These are phyloP conservation scores for Suricata suricatta DNA, from an alignment of 2,113 vertebrate genomes.

Conservation along the genomic window DNA sequence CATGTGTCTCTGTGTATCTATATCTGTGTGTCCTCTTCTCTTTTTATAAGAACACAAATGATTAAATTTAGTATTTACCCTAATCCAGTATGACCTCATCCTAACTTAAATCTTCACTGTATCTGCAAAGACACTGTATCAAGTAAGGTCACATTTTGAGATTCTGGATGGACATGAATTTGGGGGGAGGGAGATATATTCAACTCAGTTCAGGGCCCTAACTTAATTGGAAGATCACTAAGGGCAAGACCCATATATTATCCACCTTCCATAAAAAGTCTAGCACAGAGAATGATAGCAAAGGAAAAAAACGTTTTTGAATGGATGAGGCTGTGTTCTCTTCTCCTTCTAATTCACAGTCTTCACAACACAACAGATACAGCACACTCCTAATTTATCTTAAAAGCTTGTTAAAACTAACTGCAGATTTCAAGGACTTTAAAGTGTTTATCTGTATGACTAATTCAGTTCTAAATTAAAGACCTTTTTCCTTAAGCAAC, in stretches of 20 bases:
- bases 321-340: background rate
- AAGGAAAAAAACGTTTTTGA: background rate
- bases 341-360: background rate
- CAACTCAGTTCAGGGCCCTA: background rate
- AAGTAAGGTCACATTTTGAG: background rate
- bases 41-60: background rate
- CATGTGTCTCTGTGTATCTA: background rate
- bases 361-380: slow-evolving; percentile 26
- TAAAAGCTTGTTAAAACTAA: slow-evolving; percentile 72
- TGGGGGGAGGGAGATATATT: background rate
- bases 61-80: background rate
- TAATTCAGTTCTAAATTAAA: slow-evolving; percentile 70
- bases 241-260: background rate
- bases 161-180: background rate
- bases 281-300: background rate
- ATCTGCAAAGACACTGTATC: background rate
- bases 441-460: slow-evolving; percentile 64
- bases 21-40: background rate
- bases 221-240: background rate
- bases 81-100: background rate
- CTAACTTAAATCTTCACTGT: background rate
- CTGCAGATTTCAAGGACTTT: slow-evolving; percentile 50
- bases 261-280: background rate
- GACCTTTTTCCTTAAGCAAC: slow-evolving; percentile 52
- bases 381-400: slow-evolving; percentile 27